Evolutionary conservation across 2,888 invertebrate genomes (phyloP).

Genomic region (Apodemia mormo): DNA sequence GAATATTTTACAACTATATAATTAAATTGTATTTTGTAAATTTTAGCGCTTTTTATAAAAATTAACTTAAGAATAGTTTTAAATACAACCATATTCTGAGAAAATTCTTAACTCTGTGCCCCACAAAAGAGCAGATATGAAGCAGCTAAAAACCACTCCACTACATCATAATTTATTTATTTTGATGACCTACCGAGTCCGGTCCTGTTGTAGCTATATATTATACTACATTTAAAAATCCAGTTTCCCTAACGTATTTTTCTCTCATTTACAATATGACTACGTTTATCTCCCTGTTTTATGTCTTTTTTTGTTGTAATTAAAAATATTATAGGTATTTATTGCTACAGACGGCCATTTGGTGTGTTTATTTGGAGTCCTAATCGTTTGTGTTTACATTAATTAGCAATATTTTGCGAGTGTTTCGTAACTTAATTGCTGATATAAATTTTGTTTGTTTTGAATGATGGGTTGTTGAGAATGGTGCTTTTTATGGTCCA

Average conservation of each 20-base stretch:
- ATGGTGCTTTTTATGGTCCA: conserved; percentile 27
- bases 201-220: conserved; percentile 56
- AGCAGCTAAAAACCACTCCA: conserved; percentile 56
- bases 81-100: neutral
- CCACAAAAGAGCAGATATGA: conserved; percentile 52
- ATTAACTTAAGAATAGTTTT: no score
- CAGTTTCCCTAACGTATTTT: conserved; percentile 41
- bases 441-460: conserved; percentile 64
- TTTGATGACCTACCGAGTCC: conserved; percentile 72
- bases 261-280: conserved; percentile 75
- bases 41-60: no score
- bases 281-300: conserved; percentile 70
- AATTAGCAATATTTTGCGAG: conserved; percentile 78
- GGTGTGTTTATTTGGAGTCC: conserved; percentile 69
- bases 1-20: no score
- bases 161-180: conserved; percentile 81
- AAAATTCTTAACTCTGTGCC: conserved; percentile 42
- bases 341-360: conserved; percentile 70
- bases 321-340: conserved; percentile 81
- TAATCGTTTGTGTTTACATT: conserved; percentile 81
- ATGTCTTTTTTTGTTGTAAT: conserved; percentile 77
- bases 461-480: conserved; percentile 43
- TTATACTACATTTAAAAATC: conserved; percentile 62
- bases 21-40: no score
- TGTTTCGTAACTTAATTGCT: conserved; percentile 71